Percentiles rank a stretch among this genome's conserved stretches.
Conservation (phyloP, 2,113 vertebrate genomes). For the Gymnogyps californianus region DNA sequence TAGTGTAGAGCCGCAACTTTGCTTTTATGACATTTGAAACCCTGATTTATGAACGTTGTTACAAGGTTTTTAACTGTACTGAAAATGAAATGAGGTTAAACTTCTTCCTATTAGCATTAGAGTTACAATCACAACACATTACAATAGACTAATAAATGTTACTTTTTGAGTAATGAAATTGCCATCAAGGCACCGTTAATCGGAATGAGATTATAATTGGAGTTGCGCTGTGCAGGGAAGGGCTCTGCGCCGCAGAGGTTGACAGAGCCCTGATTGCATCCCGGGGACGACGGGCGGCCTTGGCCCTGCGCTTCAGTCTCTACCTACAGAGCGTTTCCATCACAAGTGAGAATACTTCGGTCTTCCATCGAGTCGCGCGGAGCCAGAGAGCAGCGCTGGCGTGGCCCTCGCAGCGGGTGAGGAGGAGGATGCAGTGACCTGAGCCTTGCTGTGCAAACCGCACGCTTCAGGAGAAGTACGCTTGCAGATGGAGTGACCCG, state of each 20-base stretch:
- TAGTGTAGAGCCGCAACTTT: not conserved
- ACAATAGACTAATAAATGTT: conserved; percentile 72
- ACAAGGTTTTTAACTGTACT: conserved; percentile 61
- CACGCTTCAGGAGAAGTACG: accelerated
- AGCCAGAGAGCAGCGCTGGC: not conserved
- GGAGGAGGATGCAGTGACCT: not conserved
- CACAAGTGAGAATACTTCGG: accelerated
- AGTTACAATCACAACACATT: conserved; percentile 69
- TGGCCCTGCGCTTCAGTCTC: not conserved
- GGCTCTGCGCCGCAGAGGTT: not conserved
- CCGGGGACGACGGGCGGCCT: not conserved
- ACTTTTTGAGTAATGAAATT: conserved; percentile 72
- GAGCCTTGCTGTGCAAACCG: not conserved
- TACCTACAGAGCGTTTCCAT: accelerated
- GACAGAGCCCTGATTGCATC: not conserved
- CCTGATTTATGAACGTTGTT: conserved; percentile 70
- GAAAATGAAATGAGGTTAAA: conserved; percentile 71
- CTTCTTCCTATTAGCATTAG: conserved; percentile 69
- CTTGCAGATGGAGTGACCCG: accelerated
- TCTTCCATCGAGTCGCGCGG: accelerated
- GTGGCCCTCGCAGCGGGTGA: no score
- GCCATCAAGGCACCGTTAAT: conserved; percentile 66
- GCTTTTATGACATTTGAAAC: conserved; percentile 56
- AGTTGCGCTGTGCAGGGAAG: not conserved
- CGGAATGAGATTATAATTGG: conserved; percentile 58